These are phyloP conservation scores for Gallirallus australis DNA, from an alignment of 2,797 vertebrate species.

Conservation along the genomic window DNA sequence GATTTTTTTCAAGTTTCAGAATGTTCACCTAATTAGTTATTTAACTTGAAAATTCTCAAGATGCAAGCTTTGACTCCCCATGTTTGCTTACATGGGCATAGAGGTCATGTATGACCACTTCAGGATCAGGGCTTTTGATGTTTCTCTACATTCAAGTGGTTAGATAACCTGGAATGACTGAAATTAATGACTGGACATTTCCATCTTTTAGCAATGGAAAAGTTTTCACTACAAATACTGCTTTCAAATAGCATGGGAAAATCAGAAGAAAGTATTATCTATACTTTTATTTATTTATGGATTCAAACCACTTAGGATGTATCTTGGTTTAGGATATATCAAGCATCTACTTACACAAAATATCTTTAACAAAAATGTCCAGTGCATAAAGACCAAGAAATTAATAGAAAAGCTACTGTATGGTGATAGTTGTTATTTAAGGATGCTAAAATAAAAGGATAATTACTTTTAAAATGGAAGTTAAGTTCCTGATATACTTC, in stretches of 20 bases:
- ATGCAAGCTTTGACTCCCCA: neutral
- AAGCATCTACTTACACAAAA: neutral
- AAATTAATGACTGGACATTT: neutral
- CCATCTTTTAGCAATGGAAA: neutral
- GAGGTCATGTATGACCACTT: neutral
- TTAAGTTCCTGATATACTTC: neutral
- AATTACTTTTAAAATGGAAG: conserved; percentile 16
- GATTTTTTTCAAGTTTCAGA: neutral
- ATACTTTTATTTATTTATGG: neutral
- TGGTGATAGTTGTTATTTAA: neutral
- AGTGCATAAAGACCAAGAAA: neutral
- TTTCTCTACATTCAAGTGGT: neutral
- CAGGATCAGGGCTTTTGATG: neutral
- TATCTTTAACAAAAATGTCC: neutral
- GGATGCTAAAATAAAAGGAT: neutral
- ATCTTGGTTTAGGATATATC: neutral
- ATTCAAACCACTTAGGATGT: neutral
- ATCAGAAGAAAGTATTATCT: neutral
- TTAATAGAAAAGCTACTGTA: neutral
- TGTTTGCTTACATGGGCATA: neutral
- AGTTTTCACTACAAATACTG: neutral
- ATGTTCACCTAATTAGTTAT: neutral
- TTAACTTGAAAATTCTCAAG: neutral
- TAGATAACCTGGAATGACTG: neutral
- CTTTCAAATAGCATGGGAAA: neutral